Percentiles rank a stretch among this genome's conserved stretches.
Conservation (phyloP, 2,888 invertebrate genomes). For the Luffia ferchaultella region DNA sequence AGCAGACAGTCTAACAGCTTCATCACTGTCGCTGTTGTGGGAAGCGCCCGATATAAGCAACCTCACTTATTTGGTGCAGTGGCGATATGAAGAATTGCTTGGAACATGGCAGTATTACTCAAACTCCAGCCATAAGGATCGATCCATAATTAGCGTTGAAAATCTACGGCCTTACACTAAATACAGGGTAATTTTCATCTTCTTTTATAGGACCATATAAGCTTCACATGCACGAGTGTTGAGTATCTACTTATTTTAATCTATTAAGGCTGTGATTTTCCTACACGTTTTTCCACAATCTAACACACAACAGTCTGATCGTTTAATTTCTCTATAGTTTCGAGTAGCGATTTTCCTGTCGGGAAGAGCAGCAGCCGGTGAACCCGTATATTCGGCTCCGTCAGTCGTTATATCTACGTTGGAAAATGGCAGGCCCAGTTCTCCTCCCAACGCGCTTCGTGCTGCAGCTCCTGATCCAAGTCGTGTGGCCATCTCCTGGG, state of each 20-base stretch:
- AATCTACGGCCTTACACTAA: conserved; percentile 87
- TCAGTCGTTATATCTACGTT: conserved; percentile 80
- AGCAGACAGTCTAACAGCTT: conserved; percentile 78
- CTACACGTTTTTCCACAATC: neutral
- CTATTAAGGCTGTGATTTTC: too few species aligned
- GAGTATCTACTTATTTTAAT: too few species aligned
- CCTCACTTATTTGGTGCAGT: conserved; percentile 74
- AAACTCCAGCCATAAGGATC: conserved; percentile 73
- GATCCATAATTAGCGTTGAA: conserved; percentile 75
- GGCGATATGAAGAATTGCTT: conserved; percentile 75
- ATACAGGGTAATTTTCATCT: conserved; percentile 74
- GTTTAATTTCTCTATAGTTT: conserved; percentile 77
- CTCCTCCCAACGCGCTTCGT: conserved; percentile 77
- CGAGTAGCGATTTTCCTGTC: conserved; percentile 84
- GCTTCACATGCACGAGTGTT: too few species aligned
- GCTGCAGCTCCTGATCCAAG: conserved; percentile 82
- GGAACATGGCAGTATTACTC: conserved; percentile 85
- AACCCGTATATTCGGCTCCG: conserved; percentile 76
- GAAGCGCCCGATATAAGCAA: conserved; percentile 66
- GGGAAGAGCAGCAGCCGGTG: conserved; percentile 71
- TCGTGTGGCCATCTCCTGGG: conserved; percentile 89
- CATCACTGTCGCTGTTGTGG: conserved; percentile 85
- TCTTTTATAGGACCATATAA: too few species aligned
- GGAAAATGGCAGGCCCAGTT: conserved; percentile 77
- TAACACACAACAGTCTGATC: neutral